Percentiles rank a stretch among this genome's conserved stretches.
Conservation (phyloP, 1,140 invertebrate species). For the Schlechtendalia chinensis region DNA sequence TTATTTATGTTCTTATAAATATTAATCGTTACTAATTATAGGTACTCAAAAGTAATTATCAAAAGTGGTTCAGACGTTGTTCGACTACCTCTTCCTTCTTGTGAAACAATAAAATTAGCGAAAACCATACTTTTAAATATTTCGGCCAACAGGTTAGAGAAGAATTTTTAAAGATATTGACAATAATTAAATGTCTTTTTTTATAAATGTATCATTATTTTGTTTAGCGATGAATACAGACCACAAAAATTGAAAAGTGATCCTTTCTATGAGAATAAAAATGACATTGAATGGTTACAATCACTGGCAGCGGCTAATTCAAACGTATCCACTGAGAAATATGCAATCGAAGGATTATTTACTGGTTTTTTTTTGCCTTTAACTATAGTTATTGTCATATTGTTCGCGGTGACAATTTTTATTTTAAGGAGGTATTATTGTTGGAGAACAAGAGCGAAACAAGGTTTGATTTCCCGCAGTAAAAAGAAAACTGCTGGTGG, state of each 20-base stretch:
- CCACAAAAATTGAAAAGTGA: conserved; percentile 30
- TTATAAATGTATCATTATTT: neutral
- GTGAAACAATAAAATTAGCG: conserved; percentile 54
- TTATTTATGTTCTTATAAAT: conserved; percentile 10
- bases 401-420: conserved; percentile 19
- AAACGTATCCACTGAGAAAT: neutral
- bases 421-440: conserved; percentile 42
- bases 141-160: conserved; percentile 1
- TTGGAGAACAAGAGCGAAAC: conserved; percentile 40
- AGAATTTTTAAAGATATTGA: neutral
- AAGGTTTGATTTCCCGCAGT: conserved; percentile 20
- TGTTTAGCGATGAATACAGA: conserved; percentile 31
- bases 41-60: conserved; percentile 74
- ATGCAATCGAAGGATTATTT: neutral
- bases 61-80: conserved; percentile 60
- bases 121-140: conserved; percentile 25
- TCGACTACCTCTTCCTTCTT: conserved; percentile 65
- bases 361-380: conserved; percentile 11
- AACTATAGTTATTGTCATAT: neutral
- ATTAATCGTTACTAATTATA: conserved; percentile 53
- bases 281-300: conserved; percentile 6
- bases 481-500: conserved; percentile 43
- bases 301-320: neutral
- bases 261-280: neutral
- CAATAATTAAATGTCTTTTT: neutral